Conservation (phyloP, 2,113 vertebrate species). For the Calidris pygmaea region DNA sequence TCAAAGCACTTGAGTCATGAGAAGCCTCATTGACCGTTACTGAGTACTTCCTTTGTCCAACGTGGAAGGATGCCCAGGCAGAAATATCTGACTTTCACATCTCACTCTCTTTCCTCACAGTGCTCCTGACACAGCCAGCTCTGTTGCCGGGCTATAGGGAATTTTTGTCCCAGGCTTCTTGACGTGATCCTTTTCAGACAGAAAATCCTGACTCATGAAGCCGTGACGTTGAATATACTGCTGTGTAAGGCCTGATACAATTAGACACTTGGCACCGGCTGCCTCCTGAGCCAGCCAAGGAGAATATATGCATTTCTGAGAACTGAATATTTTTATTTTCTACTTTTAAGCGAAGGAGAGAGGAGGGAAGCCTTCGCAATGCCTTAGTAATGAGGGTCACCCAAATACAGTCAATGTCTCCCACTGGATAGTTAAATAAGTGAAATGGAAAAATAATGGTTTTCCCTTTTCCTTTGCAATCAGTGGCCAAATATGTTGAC, state of each 20-base stretch:
- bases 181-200: slow-evolving; percentile 70
- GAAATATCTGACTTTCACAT: slow-evolving; percentile 21
- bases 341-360: not conserved
- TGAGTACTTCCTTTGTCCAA: slow-evolving; percentile 64
- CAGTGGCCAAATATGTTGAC: slow-evolving; percentile 53
- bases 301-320: slow-evolving; percentile 24
- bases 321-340: not conserved
- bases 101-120: not conserved
- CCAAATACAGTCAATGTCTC: slow-evolving; percentile 57
- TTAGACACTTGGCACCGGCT: slow-evolving; percentile 43
- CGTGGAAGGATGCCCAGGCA: slow-evolving; percentile 43
- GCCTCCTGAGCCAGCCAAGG: not conserved
- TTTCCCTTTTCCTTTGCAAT: slow-evolving; percentile 68
- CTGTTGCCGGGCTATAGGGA: slow-evolving; percentile 58
- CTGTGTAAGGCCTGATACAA: slow-evolving; percentile 64
- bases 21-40: slow-evolving; percentile 25
- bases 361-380: slow-evolving; percentile 17
- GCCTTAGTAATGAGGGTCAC: slow-evolving; percentile 50
- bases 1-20: slow-evolving; percentile 54
- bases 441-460: slow-evolving; percentile 74
- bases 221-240: slow-evolving; percentile 43
- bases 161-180: slow-evolving; percentile 69
- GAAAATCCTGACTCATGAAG: slow-evolving; percentile 78
- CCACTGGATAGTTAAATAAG: slow-evolving; percentile 69
- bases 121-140: slow-evolving; percentile 12